A percentile compares a stretch with the other conserved stretches of the same genome.
Conservation (phyloP, 2,888 invertebrate species). For the Callosobruchus maculatus region DNA sequence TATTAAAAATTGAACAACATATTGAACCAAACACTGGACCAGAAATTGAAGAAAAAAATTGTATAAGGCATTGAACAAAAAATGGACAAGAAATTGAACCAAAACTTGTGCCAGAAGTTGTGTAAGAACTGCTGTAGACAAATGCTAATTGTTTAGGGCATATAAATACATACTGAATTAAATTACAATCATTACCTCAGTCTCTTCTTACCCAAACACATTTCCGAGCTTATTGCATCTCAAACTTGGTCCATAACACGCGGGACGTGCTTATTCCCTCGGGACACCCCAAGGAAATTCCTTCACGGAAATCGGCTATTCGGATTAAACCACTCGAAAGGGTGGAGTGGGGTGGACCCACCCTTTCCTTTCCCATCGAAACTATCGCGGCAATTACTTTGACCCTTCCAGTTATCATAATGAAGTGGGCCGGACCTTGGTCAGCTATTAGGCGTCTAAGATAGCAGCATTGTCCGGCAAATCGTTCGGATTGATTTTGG, state of each 20-base stretch:
- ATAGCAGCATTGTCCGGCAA: not conserved
- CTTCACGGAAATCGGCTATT: not conserved
- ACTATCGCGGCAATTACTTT: not conserved
- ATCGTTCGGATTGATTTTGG: not conserved
- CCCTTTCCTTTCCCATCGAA: not conserved
- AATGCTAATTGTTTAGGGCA: no score
- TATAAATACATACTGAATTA: no score
- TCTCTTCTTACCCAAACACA: not conserved
- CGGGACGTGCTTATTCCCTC: not conserved
- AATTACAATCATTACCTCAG: no score
- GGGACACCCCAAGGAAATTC: not conserved
- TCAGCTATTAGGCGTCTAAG: not conserved
- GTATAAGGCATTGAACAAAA: no score
- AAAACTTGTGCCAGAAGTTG: no score
- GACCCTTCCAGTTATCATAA: not conserved
- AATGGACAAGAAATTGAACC: no score
- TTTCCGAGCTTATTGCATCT: not conserved
- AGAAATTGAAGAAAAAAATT: no score
- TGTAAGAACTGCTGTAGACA: no score
- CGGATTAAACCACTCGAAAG: not conserved
- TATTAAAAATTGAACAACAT: no score
- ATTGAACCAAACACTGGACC: no score
- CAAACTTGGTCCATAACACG: not conserved
- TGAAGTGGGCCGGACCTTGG: not conserved
- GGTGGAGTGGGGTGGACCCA: not conserved